Percentiles rank a stretch among this genome's conserved stretches.
These are phyloP conservation scores for Neotoxoptera formosana DNA, from an alignment of 1,140 invertebrate genomes.

Conservation along the genomic window DNA sequence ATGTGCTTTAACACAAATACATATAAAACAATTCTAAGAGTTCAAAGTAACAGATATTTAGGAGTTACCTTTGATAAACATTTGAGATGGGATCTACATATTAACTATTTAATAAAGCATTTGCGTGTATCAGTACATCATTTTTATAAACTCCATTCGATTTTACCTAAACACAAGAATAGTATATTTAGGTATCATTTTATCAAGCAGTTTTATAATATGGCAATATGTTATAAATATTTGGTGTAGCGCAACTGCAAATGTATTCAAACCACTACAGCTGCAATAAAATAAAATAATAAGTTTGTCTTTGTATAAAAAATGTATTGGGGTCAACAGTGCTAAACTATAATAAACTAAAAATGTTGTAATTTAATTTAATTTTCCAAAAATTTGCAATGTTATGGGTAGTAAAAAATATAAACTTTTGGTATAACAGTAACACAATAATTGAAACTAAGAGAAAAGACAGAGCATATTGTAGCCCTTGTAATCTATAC, in stretches of 20 bases:
- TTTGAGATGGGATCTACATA: background rate
- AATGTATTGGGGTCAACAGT: background rate
- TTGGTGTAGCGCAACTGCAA: background rate
- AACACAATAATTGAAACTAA: too few relatives aligned
- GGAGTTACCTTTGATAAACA: background rate
- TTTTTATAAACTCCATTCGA: background rate
- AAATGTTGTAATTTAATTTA: too few relatives aligned
- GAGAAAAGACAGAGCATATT: too few relatives aligned
- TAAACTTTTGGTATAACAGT: too few relatives aligned
- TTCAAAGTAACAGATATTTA: background rate
- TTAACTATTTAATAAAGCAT: background rate
- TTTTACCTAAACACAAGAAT: background rate
- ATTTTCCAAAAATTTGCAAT: too few relatives aligned
- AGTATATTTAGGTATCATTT: background rate
- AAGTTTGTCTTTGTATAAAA: background rate
- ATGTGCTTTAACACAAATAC: too few relatives aligned
- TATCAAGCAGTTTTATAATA: background rate
- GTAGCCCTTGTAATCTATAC: too few relatives aligned
- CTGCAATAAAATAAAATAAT: slow-evolving; percentile 32
- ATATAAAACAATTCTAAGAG: too few relatives aligned
- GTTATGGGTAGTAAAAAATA: too few relatives aligned
- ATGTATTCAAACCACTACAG: background rate
- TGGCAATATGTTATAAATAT: slow-evolving; percentile 26
- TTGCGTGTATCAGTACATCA: background rate
- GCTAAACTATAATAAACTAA: background rate